Evolutionary conservation across 2,888 invertebrate genomes (phyloP).

Genomic region (Tiliacea citrago): DNA sequence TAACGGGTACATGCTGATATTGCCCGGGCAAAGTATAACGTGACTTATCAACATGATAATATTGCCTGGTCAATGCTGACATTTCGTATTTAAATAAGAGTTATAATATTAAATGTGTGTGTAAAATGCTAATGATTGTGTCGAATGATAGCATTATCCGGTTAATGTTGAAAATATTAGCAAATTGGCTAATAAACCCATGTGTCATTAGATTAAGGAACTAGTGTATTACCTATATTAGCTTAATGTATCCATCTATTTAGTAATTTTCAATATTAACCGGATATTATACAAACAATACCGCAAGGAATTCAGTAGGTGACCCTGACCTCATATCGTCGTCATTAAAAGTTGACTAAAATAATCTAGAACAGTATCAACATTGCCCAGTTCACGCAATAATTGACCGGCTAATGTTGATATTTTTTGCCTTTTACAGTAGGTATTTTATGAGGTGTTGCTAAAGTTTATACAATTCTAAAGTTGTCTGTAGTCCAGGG

Average conservation of each 20-base stretch:
- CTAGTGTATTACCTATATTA: conserved; percentile 33
- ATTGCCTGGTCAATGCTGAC: conserved; percentile 28
- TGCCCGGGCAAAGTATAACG: conserved; percentile 42
- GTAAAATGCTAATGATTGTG: conserved; percentile 27
- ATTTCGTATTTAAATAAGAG: conserved; percentile 33
- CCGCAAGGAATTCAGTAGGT: conserved; percentile 33
- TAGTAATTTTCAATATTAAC: conserved; percentile 34
- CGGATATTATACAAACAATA: conserved; percentile 32
- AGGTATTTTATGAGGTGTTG: conserved; percentile 50
- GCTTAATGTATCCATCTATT: conserved; percentile 28
- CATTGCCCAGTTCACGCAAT: conserved; percentile 4
- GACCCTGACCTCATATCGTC: conserved; percentile 40
- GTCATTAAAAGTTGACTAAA: conserved; percentile 35
- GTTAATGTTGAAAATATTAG: conserved; percentile 37
- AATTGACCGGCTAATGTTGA: conserved; percentile 34
- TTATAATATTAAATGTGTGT: conserved; percentile 27
- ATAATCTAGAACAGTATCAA: conserved; percentile 21
- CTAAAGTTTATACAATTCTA: conserved; percentile 56
- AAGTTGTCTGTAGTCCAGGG: conserved; percentile 22
- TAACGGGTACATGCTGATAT: conserved; percentile 25
- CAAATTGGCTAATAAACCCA: conserved; percentile 21
- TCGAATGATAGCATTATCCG: conserved; percentile 20
- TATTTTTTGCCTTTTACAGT: conserved; percentile 39
- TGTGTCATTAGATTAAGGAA: conserved; percentile 35
- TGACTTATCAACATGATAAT: conserved; percentile 2